Base-by-base conservation (phyloP, 2,888 invertebrate species). In the Cerastoderma edule region DNA sequence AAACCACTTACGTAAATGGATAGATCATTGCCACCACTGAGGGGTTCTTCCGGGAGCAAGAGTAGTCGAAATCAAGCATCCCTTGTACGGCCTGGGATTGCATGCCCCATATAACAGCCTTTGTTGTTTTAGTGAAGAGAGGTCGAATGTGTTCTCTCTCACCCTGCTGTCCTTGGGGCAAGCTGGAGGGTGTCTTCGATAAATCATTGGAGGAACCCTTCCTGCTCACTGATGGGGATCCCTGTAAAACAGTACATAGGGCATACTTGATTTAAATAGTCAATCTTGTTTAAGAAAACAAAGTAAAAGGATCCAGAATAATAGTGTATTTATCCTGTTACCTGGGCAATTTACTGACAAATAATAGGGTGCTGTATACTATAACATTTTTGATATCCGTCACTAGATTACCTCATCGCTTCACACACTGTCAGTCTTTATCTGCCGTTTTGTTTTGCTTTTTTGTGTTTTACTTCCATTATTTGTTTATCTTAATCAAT, bases 51-150 rank as follows among this genome's bases (percentile, higher is more conserved):
- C 99, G 94, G 30, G 97, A 95, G 93, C 99, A 97, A 27, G 97
- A 97, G 93, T 97, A 98, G 93, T 98, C 98, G 93, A 98, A 98
- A 92, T 98, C 98, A 83, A 98, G 93, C 98, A 98, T 98, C 82
- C 97, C 96, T 94, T 96, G 98, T 10, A 99, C 98, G 28, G 99
- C 99, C 76, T 98, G 94, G 57, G 96, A 96, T 94, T 99, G 99
- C 98, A 99, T 99, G 79, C 99, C 99, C 99, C 99, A 99, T 27
- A 99, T 96, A 89, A 99, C 98, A 13, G 98, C 96, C 92, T 96
- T 97, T 16, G 98, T 99, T 76, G 95, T 94, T 83, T 95, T 95
- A n/a, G 95, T 95, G 94, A 98, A 98, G 79, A 98, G 94, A 30
- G 95, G 95, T 69, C 56, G 46, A 0, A 79, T 70, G 28, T 54